phyloP scores from a whole-genome alignment of 1,140 invertebrate species.

The Melanaphis sacchari region DNA sequence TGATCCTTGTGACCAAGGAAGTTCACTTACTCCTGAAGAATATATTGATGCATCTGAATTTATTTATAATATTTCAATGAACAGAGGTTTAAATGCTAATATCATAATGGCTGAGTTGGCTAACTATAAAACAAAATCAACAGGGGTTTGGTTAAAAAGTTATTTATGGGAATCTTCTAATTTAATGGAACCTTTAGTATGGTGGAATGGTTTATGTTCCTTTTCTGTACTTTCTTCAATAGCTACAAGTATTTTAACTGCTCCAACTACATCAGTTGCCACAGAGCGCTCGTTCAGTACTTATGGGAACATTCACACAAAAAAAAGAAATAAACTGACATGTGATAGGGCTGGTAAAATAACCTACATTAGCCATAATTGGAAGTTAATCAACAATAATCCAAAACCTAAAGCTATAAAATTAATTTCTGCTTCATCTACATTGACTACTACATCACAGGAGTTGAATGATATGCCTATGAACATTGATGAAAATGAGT shows the following conservation, averaged over 20 bases:
- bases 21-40: neutral
- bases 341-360: neutral
- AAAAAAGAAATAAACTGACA: conserved; percentile 18
- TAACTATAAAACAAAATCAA: neutral
- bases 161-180: neutral
- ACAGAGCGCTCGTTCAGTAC: conserved; percentile 23
- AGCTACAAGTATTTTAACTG: neutral
- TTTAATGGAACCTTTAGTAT: neutral
- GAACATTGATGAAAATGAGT: neutral
- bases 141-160: neutral
- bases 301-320: neutral
- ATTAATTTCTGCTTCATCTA: too few relatives aligned
- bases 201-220: neutral
- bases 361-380: conserved; percentile 1
- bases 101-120: neutral
- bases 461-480: neutral
- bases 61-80: neutral
- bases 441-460: neutral
- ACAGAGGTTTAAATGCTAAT: neutral
- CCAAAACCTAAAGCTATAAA: neutral
- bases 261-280: conserved; percentile 29
- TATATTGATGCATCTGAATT: neutral
- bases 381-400: neutral
- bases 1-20: neutral
- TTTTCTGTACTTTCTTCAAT: neutral